Evolutionary conservation across 2,797 vertebrate genomes (phyloP).

Genomic region (Syncerus caffer): DNA sequence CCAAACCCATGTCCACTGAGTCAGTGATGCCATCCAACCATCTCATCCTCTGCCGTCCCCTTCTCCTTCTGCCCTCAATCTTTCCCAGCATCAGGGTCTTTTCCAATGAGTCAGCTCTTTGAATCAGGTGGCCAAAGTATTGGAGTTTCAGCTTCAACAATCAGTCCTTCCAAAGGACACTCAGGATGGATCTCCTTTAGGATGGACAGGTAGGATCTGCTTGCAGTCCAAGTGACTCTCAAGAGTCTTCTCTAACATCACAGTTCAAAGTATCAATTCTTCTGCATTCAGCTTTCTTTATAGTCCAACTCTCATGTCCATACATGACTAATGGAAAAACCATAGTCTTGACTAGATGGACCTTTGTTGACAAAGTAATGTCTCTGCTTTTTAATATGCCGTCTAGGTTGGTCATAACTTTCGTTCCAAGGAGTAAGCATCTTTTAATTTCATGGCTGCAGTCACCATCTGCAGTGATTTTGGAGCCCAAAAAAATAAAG

Average conservation of each 20-base stretch:
- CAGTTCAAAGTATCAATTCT: not conserved
- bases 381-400: not conserved
- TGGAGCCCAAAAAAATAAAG: fast-evolving
- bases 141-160: not conserved
- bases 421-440: not conserved
- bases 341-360: fast-evolving
- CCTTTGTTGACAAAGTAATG: not conserved
- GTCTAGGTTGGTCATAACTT: not conserved
- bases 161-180: not conserved
- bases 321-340: not conserved
- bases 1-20: not conserved
- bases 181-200: not conserved
- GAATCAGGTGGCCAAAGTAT: not conserved
- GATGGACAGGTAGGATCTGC: not conserved
- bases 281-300: not conserved
- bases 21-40: not conserved
- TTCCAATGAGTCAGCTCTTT: not conserved
- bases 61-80: not conserved
- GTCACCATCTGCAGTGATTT: not conserved
- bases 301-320: not conserved
- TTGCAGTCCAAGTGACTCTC: not conserved
- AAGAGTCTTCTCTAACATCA: not conserved
- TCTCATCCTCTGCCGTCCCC: not conserved
- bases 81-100: not conserved
- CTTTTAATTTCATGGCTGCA: not conserved